These are phyloP conservation scores for Dione vanillae DNA, from an alignment of 2,888 invertebrate genomes.

Conservation along the genomic window DNA sequence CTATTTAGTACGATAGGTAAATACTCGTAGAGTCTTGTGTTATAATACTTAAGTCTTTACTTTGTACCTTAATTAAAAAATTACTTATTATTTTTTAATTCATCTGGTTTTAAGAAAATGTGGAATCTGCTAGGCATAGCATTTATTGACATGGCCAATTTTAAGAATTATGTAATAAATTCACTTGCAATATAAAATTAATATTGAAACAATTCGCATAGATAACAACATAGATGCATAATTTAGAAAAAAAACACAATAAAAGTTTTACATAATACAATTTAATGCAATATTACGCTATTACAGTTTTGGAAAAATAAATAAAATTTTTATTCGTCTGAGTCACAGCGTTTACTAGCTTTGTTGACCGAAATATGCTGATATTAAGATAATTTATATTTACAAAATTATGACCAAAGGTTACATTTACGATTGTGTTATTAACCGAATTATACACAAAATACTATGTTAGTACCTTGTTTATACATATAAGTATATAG, in stretches of 20 bases:
- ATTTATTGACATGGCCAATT: no score
- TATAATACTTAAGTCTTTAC: no score
- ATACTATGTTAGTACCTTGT: not conserved
- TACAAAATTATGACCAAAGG: conserved; percentile 44
- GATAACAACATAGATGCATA: not conserved
- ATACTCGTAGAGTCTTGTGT: no score
- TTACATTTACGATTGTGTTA: conserved; percentile 33
- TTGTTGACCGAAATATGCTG: conserved; percentile 56
- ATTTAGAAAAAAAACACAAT: conserved; percentile 48
- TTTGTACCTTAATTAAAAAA: no score
- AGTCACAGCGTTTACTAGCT: conserved; percentile 68
- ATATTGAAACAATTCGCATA: not conserved
- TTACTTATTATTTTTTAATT: no score
- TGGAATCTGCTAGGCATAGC: no score
- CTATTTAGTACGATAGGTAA: no score
- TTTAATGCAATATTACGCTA: conserved; percentile 65
- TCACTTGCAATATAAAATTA: no score
- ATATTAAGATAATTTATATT: conserved; percentile 35
- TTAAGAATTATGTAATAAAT: no score
- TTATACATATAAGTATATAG: not conserved
- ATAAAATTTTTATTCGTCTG: conserved; percentile 60
- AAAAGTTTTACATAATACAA: conserved; percentile 66
- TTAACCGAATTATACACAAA: no score
- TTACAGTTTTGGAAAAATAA: conserved; percentile 77
- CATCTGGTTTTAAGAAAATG: no score